Conservation (phyloP, 2,797 vertebrate genomes). For the Sebastes kiyomatsui region DNA sequence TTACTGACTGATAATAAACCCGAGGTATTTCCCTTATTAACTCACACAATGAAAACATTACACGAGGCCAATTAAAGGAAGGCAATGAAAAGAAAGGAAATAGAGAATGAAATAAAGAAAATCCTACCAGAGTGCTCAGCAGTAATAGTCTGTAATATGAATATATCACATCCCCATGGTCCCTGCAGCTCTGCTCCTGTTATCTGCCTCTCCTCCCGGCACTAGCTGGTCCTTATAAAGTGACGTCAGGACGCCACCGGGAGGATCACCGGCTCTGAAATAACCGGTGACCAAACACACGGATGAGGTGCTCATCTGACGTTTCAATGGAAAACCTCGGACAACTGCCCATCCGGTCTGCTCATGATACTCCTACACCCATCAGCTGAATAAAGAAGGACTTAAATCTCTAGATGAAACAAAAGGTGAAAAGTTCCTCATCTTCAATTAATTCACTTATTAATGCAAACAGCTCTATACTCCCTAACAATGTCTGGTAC, state of each 20-base stretch:
- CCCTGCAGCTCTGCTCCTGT: background rate
- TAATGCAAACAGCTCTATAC: background rate
- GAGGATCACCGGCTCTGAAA: constrained; percentile 70
- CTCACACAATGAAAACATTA: background rate
- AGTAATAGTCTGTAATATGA: background rate
- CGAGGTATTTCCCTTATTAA: background rate
- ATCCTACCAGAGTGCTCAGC: constrained; percentile 57
- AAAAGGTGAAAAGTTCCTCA: background rate
- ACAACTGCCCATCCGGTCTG: constrained; percentile 3
- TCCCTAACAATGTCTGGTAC: too few relatives aligned
- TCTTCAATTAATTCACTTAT: background rate
- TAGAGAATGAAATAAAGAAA: background rate
- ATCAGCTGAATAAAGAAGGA: background rate
- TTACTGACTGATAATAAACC: background rate
- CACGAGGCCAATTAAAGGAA: background rate
- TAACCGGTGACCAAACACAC: constrained; percentile 70
- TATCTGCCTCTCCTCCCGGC: constrained; percentile 38
- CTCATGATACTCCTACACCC: background rate
- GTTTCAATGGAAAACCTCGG: constrained; percentile 58
- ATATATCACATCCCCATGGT: constrained; percentile 44
- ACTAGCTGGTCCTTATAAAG: constrained; percentile 55
- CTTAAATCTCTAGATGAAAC: background rate
- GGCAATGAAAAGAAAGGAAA: background rate
- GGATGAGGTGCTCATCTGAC: constrained; percentile 44
- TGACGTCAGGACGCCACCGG: constrained; percentile 75